Base-by-base conservation (phyloP, 2,888 invertebrate species). In the Plebejus anna region DNA sequence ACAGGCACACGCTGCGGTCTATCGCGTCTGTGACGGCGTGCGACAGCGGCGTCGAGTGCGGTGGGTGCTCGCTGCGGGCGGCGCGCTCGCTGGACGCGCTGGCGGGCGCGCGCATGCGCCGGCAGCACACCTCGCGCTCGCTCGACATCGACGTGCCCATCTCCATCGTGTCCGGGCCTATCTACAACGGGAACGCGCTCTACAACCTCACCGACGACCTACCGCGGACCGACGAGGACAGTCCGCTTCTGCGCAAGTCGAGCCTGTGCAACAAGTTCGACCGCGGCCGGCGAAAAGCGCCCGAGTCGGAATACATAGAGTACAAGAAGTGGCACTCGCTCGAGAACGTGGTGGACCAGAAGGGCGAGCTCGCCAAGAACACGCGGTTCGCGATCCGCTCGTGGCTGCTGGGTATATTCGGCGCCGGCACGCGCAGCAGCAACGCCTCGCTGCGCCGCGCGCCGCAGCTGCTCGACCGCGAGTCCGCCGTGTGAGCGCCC, bases 311-410 rank as follows among this genome's bases (percentile, higher is more conserved):
- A 81, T 92, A 92, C 83, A 92, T 94, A 75, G 90, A 94, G 84
- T 91, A 95, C 81, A 97, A 97, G 89, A 95, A 96, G 84, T 97
- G 97, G 96, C 96, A 96, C 82, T 97, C 97, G 73, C 92, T 97
- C 76, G 97, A 97, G 89, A 95, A 96, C 80, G 95, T 97, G 73
- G 88, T 88, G 59, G 92, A 89, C 78, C 85, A 81, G 75, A 90
- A 91, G 83, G 81, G 82, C 78, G 84, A 84, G 82, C 85, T 79
- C 92, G 95, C 81, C 80, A 96, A 96, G 86, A 95, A 95, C 85
- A 94, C 95, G 76, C 94, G 96, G 78, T 95, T 96, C 83, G 95
- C 96, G 42, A 94, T 97, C 79, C 95, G 96, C 81, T 94, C 95
- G 80, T 97, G 97, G 97, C 90, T 97, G 83, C 95, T 96, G 71